Conservation (phyloP, 2,113 vertebrate species). For the Acrocephalus arundinaceus region DNA sequence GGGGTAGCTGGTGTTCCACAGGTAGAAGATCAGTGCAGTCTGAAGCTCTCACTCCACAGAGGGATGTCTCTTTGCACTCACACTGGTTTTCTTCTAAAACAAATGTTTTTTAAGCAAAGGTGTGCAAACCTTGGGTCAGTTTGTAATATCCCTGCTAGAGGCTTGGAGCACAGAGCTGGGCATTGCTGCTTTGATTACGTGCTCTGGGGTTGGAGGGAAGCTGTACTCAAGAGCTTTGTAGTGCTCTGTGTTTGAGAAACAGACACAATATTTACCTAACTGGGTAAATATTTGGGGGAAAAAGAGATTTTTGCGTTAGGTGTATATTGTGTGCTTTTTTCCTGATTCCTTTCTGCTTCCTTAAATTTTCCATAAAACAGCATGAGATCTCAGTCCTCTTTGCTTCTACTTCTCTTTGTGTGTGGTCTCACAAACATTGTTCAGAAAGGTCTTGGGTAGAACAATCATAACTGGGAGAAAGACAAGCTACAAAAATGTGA, state of each 20-base stretch:
- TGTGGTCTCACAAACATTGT: neutral
- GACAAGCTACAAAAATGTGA: neutral
- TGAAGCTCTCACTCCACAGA: neutral
- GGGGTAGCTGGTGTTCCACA: neutral
- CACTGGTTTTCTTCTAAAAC: neutral
- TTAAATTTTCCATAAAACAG: neutral
- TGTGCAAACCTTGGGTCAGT: neutral
- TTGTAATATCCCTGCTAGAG: neutral
- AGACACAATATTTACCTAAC: neutral
- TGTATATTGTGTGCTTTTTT: neutral
- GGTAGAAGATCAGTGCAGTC: neutral
- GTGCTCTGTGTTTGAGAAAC: neutral
- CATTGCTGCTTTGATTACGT: neutral
- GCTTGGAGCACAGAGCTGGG: neutral
- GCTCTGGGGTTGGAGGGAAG: neutral
- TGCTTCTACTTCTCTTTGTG: neutral
- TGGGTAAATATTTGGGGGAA: neutral
- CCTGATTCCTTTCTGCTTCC: neutral
- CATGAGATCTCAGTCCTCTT: neutral
- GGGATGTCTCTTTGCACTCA: neutral
- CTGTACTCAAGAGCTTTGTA: neutral
- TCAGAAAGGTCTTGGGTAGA: neutral
- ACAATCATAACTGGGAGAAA: neutral
- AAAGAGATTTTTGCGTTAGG: neutral
- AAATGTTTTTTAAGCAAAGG: neutral